A percentile compares a stretch with the other conserved stretches of the same genome.
phyloP scores from a whole-genome alignment of 2,888 invertebrate genomes.

The Eupithecia insigniata region DNA sequence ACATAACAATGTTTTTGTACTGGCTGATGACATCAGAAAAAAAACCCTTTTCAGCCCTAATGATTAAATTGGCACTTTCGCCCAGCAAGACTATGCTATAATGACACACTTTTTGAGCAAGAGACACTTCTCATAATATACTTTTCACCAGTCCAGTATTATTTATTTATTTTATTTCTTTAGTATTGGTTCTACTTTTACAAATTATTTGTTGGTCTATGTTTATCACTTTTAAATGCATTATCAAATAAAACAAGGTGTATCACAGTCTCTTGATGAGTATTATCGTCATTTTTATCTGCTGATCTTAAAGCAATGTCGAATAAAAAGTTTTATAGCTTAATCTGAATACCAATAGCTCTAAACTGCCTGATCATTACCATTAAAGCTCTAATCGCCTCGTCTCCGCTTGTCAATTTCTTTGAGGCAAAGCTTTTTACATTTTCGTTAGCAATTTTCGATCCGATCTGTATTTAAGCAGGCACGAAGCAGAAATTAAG shows the following conservation, averaged over 20 bases:
- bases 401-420: slow-evolving; percentile 41
- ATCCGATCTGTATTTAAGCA: slow-evolving; percentile 72
- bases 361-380: slow-evolving; percentile 22
- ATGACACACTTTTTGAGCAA: no score
- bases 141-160: no score
- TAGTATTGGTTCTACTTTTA: not conserved
- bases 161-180: not conserved
- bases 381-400: slow-evolving; percentile 32
- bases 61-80: no score
- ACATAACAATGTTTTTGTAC: no score
- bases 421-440: slow-evolving; percentile 36
- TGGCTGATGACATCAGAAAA: no score
- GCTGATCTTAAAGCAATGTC: slow-evolving; percentile 10
- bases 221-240: slow-evolving; percentile 2
- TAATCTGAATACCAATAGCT: slow-evolving; percentile 33
- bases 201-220: not conserved
- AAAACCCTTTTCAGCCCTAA: no score
- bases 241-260: not conserved
- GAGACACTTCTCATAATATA: no score
- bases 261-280: slow-evolving; percentile 24
- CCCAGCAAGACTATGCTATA: no score
- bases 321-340: slow-evolving; percentile 31
- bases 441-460: slow-evolving; percentile 61
- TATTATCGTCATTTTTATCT: slow-evolving; percentile 19
- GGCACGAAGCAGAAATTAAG: slow-evolving; percentile 79